Base-by-base conservation (phyloP, 2,113 vertebrate genomes). In the Sorex fumeus region DNA sequence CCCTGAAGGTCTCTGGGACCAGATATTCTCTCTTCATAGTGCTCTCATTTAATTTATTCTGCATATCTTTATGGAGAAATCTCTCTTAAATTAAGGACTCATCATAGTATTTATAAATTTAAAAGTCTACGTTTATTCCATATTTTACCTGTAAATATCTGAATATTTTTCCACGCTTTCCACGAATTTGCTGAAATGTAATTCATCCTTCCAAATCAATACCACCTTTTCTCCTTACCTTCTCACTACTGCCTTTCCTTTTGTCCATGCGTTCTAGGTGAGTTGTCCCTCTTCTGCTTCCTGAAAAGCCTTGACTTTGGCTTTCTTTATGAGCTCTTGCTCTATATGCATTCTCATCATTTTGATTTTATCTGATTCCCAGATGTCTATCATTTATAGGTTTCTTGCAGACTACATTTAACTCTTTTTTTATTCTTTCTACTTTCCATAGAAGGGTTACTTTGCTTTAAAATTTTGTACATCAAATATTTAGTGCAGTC, bases 131-230 rank as follows among this genome's bases (percentile, higher is more conserved):
- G 16, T 66, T 57, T 11, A 21, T 82, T 86, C 30, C 32, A 10
- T 15, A 25, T 70, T 83, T 79, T 11, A 66, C 36, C 28, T 4
- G 83, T 70, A 36, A 74, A 66, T 64, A 62, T 45, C 3, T 15
- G 79, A 71, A 0, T 43, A 72, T 8, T 40, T 5, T 0, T 21
- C 72, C 67, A 6, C 1, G 0, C 83, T 78, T 64, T 28, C 0
- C 0, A 4, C 6, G 3, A 3, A 0, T 0, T 2, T 27, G 6
- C 62, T n/a, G 75, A 71, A 57, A 72, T 50, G 10, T 34, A 70
- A 69, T 30, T 10, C 28, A 47, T 72, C 11, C 32, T 64, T 13
- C 2, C 8, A 67, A 77, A 77, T 9, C 15, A 67, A 5, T 9
- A 3, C 6, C 2, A 9, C 15, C 21, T 1, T 27, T 1, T 4